Evolutionary conservation across 2,888 invertebrate species (phyloP), one percentile per base, ranked within the genome.

Genomic region (Biston betularia): DNA sequence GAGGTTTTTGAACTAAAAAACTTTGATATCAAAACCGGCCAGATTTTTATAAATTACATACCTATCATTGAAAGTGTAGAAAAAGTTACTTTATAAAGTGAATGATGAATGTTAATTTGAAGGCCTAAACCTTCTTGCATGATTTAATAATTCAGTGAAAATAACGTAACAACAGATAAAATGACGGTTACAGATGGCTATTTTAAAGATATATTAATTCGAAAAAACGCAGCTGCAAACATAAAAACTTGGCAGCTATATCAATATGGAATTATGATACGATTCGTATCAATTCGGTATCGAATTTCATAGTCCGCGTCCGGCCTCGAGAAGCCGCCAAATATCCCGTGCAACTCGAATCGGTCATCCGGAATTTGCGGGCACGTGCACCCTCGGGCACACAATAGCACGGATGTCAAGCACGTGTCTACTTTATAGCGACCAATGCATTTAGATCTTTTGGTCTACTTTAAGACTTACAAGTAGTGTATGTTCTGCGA

Each of bases 331-430:
- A 65, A 63, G 65, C 71, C 68, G 42, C 69, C 68, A 63, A 79
- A 80, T 78, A 58, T 69, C 73, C 76, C 78, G 76, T 78, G 76
- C 71, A 52, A 55, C 44, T 14, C 45, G 65, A 59, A 46, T 58
- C 75, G 76, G 82, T 79, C 84, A 81, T 74, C 83, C 83, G 86
- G 85, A 86, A 84, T 78, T 85, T 76, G 65, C 61, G 49, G 61
- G 52, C 66, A 58, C 65, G 70, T 63, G 69, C 69, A 34, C 40
- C 61, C 71, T 68, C 71, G 69, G 66, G 70, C 59, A 52, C 35
- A 58, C 57, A 53, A 65, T 61, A 15, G 58, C 15, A 50, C 53
- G 38, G 53, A 6, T 6, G 53, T 8, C 60, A 12, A 38, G 55
- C 59, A 63, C 59, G 55, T 49, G 66, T 14, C 65, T 24, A 44